phyloP scores from a whole-genome alignment of 2,113 vertebrate species.

The Podarcis cretensis region DNA sequence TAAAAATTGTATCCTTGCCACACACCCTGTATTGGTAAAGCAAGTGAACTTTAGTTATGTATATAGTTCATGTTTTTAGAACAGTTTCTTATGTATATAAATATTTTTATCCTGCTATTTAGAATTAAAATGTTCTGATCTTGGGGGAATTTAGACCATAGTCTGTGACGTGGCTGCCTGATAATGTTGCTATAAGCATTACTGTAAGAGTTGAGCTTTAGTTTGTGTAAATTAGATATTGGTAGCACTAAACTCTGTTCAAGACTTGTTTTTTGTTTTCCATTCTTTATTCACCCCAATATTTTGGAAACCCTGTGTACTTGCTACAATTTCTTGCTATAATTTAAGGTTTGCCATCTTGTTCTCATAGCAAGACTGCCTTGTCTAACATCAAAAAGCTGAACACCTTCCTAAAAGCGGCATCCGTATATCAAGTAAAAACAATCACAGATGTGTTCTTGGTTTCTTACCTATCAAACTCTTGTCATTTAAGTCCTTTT shows the following conservation, averaged over 20 bases:
- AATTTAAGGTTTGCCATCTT: neutral
- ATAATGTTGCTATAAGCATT: neutral
- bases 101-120: conserved; percentile 23
- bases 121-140: conserved; percentile 49
- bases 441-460: no score
- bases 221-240: neutral
- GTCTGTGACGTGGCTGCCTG: neutral
- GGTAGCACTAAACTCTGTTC: neutral
- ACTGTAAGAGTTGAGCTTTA: neutral
- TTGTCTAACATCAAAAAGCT: neutral
- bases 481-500: neutral
- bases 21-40: neutral
- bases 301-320: neutral
- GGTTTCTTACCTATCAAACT: neutral
- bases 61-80: conserved; percentile 41
- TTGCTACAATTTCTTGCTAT: neutral
- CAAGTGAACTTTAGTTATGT: conserved; percentile 44
- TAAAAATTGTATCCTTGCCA: neutral
- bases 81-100: conserved; percentile 43
- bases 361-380: neutral
- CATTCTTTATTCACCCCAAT: neutral
- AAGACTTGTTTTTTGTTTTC: neutral
- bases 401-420: neutral
- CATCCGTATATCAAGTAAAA: neutral
- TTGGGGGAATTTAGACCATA: neutral